Evolutionary conservation across 2,113 vertebrate genomes (phyloP), one percentile per base, ranked within the genome.

Genomic region (Lepus americanus): DNA sequence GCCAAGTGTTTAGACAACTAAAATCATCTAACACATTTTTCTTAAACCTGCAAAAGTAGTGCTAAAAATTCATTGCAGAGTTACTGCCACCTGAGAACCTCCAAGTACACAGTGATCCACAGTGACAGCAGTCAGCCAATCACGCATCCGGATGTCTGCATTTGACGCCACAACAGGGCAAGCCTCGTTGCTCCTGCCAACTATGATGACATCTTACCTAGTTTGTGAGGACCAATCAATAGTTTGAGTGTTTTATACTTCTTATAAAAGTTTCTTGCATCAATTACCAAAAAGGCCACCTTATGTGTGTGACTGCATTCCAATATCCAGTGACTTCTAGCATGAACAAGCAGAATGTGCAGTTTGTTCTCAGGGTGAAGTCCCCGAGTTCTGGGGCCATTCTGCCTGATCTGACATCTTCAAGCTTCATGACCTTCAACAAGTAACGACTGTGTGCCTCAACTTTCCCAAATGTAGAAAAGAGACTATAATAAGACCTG

Each of bases 191-290:
- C 31, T 85, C 23, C 44, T 82, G 1, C 9, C 0, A 53, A 22
- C 14, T 19, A 23, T 51, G 49, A 25, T 51, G 27, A 72, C 2
- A 8, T 0, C 27, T 23, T 31, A 6, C 29, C 19, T 69, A 74
- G 11, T 53, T 5, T 9, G 9, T 39, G 0, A 0, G 3, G 14
- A 61, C 17, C 11, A 44, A 9, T 25, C 44, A 23, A 5, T 16
- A 33, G 22, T 23, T 39, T 5, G 31, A 70, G 3, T 31, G 9
- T 23, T 93, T 49, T 19, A 25, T 6, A 63, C 64, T 63, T 69
- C 27, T 9, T 67, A 1, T 10, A 44, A 81, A 81, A 77, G 20
- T 39, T 1, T 14, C 25, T 17, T 29, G 13, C 6, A 77, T 83
- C 23, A 83, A 4, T 29, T 72, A 6, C 14, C 63, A 69, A 29